Base-by-base conservation (phyloP, 2,797 vertebrate genomes). In the Manis crassicaudata region DNA sequence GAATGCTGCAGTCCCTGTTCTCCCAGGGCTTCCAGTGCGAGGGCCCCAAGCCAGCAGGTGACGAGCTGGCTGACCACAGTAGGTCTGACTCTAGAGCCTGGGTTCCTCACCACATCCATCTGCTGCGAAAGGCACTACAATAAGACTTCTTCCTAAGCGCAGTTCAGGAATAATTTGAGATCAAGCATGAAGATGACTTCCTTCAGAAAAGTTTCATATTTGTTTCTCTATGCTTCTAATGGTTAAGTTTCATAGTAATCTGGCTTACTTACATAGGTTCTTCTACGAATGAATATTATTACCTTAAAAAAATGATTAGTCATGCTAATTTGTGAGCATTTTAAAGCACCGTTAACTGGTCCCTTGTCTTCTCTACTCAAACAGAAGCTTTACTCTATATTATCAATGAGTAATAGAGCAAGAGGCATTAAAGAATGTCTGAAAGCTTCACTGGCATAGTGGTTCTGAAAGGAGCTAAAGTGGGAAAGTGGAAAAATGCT, bases 281-380 rank as follows among this genome's bases (percentile, higher is more conserved):
- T 87, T 85, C n/a, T 68, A 60, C 18, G 84, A 88, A 77, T 72
- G 50, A 90, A 18, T 72, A 62, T 40, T 68, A 67, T 29, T 79
- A 54, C 43, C 58, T 56, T 27, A 27, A 65, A 85, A 88, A 73
- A 87, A 70, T 18, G 68, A 50, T 70, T 18, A 67, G 25, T 65
- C 52, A 70, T 46, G 63, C n/a, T 62, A 90, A 80, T 62, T 27
- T 72, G 46, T 52, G 89, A 79, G 75, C 60, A 40, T 90, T 73
- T 79, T 80, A 84, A 86, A 70, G 85, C 35, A 92, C 32, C 25
- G 3, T 46, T 52, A 81, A 81, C 17, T 95, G 9, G 40, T 93
- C 40, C 72, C 8, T 29, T 50, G 37, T 52, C 37, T 84, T 80
- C 23, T 82, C 70, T 73, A 75, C n/a, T 63, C 27, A 70, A 96